Conservation (phyloP, 2,113 vertebrate species). For the Oreocharis arfaki region DNA sequence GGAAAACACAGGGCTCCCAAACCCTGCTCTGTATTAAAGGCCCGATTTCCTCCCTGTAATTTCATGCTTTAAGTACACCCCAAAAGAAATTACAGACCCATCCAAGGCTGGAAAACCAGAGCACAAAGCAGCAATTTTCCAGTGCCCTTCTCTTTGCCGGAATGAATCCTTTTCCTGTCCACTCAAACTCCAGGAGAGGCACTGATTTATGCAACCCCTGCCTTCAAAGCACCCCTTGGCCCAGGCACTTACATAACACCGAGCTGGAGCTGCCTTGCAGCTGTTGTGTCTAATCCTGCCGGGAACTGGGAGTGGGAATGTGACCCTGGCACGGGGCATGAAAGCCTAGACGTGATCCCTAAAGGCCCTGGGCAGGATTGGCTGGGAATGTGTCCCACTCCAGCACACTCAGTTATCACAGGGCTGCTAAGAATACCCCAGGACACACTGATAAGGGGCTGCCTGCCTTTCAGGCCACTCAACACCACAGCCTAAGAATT, state of each 20-base stretch:
- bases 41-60: background rate
- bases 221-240: background rate
- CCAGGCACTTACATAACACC: background rate
- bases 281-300: constrained; percentile 38
- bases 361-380: background rate
- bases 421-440: constrained; percentile 37
- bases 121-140: background rate
- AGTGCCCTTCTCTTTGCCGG: background rate
- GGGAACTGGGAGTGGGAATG: constrained; percentile 30
- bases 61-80: background rate
- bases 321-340: constrained; percentile 10
- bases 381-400: background rate
- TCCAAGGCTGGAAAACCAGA: background rate
- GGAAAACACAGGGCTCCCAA: background rate
- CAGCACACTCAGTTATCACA: constrained; percentile 11
- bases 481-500: background rate
- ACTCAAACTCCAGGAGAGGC: background rate
- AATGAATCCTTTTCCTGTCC: background rate
- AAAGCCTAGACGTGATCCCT: constrained; percentile 4
- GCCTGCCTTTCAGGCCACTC: background rate
- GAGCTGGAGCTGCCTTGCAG: background rate
- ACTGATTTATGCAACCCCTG: background rate
- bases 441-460: constrained; percentile 4
- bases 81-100: background rate
- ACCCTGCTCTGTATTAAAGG: background rate